Percentiles rank a stretch among this genome's conserved stretches.
These are phyloP conservation scores for Hymenochirus boettgeri DNA, from an alignment of 2,113 vertebrate genomes.

Conservation along the genomic window DNA sequence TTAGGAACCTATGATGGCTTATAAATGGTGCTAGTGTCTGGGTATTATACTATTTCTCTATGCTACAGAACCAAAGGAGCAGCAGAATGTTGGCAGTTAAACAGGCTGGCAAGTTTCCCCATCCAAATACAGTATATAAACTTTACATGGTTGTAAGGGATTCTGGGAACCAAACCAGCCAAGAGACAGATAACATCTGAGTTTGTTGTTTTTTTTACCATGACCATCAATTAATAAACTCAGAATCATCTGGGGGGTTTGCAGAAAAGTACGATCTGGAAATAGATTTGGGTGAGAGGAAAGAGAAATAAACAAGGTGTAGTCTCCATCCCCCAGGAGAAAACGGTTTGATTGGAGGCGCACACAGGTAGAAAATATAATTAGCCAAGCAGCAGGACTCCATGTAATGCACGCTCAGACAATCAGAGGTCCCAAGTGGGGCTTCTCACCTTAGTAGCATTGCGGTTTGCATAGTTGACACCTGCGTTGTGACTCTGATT, in stretches of 20 bases:
- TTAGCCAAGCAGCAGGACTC: conserved; percentile 7
- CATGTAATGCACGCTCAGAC: neutral
- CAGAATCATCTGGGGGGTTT: neutral
- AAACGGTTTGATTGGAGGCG: neutral
- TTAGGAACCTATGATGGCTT: too few relatives aligned
- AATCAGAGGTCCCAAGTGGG: neutral
- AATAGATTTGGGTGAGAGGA: neutral
- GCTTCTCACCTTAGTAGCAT: conserved; percentile 81
- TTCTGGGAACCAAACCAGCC: too few relatives aligned
- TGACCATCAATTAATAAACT: too few relatives aligned
- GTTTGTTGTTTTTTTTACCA: too few relatives aligned
- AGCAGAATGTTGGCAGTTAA: too few relatives aligned
- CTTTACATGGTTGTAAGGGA: too few relatives aligned
- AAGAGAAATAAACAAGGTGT: neutral
- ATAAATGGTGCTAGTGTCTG: too few relatives aligned
- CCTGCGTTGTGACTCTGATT: conserved; percentile 96
- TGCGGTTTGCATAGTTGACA: conserved; percentile 92
- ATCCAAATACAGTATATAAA: too few relatives aligned
- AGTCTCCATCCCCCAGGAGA: neutral
- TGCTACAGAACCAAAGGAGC: too few relatives aligned
- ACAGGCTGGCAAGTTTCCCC: too few relatives aligned
- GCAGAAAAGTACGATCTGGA: neutral
- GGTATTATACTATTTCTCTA: too few relatives aligned
- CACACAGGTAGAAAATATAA: neutral
- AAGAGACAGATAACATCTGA: too few relatives aligned